These are phyloP conservation scores for Mionectes olivaceus DNA, from an alignment of 2,797 vertebrate genomes.

Conservation along the genomic window DNA sequence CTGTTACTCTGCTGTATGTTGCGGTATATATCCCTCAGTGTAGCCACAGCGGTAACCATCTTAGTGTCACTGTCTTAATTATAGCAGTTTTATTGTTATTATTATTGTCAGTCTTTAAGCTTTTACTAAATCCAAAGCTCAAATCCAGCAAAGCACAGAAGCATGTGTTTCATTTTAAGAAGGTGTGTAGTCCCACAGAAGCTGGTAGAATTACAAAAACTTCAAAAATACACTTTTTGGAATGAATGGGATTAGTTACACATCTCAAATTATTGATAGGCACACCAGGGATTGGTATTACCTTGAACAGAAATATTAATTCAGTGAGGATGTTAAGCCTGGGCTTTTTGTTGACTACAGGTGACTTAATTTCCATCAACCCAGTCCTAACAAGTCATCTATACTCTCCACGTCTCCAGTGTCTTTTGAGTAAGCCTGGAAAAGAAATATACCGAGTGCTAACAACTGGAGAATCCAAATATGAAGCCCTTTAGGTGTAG, in stretches of 20 bases:
- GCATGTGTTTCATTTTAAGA: constrained; percentile 34
- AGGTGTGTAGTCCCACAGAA: not conserved
- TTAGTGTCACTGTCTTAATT: constrained; percentile 66
- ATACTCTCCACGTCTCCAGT: not conserved
- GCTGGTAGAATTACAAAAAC: not conserved
- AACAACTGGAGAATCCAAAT: not conserved
- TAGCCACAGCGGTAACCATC: constrained; percentile 61
- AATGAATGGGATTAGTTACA: not conserved
- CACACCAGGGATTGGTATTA: not conserved
- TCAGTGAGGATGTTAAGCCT: not conserved
- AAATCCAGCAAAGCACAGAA: constrained; percentile 31
- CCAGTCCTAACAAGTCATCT: not conserved
- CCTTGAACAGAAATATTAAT: not conserved
- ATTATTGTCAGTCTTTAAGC: constrained; percentile 61
- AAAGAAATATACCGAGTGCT: not conserved
- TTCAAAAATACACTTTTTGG: not conserved
- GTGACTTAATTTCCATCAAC: not conserved
- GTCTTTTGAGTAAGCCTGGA: not conserved
- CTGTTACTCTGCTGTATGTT: constrained; percentile 53
- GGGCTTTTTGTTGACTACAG: not conserved
- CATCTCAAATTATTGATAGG: not conserved
- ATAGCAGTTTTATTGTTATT: constrained; percentile 68
- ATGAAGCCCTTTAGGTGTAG: not conserved
- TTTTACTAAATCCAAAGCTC: constrained; percentile 49
- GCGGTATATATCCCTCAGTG: constrained; percentile 20